These are phyloP conservation scores for Holocentrus rufus DNA, from an alignment of 2,797 vertebrate genomes.

Conservation along the genomic window DNA sequence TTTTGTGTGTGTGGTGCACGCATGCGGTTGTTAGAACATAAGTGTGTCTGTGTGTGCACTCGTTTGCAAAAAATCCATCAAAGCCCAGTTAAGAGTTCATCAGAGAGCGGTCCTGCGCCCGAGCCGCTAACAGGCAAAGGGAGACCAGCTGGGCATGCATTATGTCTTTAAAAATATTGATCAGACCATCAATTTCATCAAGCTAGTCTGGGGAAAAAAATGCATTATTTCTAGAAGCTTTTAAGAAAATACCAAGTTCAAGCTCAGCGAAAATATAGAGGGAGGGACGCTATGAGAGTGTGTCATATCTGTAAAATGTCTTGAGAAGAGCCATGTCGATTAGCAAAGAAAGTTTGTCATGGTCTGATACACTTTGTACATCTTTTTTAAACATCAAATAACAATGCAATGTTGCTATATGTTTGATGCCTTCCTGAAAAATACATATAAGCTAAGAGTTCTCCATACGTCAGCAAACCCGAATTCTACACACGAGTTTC, in stretches of 20 bases:
- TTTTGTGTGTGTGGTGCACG: conserved; percentile 1
- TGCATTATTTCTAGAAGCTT: conserved; percentile 47
- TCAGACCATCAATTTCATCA: conserved; percentile 39
- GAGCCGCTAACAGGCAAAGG: conserved; percentile 46
- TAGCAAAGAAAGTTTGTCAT: too few species aligned
- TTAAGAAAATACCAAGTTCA: conserved; percentile 13
- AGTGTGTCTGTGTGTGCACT: not conserved
- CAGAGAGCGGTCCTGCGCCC: conserved; percentile 39
- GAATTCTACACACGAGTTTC: too few species aligned
- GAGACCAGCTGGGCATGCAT: conserved; percentile 70
- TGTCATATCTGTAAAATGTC: not conserved
- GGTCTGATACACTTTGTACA: too few species aligned
- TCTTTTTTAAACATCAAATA: too few species aligned
- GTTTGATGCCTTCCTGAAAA: too few species aligned
- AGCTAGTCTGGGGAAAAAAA: conserved; percentile 51
- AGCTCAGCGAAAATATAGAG: conserved; percentile 12
- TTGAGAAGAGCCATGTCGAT: too few species aligned
- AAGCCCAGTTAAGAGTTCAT: conserved; percentile 55
- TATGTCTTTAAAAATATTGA: conserved; percentile 78
- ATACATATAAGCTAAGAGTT: too few species aligned
- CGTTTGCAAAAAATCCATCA: conserved; percentile 58
- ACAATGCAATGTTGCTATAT: too few species aligned
- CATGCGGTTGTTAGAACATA: not conserved
- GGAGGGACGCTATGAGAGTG: conserved; percentile 12
- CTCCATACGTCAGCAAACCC: too few species aligned